Evolutionary conservation across 2,113 vertebrate species (phyloP).

Genomic region (Phrynosoma blainvillii): DNA sequence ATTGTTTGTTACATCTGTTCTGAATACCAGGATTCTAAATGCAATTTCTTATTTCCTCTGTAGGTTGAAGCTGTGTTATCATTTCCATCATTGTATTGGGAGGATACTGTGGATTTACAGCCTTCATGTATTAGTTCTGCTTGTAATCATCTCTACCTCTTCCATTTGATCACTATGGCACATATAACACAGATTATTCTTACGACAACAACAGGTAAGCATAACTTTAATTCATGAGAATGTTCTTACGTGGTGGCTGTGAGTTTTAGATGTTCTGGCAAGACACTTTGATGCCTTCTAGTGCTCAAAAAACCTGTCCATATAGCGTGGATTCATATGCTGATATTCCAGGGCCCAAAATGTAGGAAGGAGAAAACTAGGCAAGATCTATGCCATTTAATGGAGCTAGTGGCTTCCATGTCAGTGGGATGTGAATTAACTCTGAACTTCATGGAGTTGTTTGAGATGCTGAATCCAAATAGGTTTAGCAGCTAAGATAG

Average conservation of each 20-base stretch:
- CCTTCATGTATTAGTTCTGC: slow-evolving; percentile 91
- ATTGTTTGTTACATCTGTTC: neutral
- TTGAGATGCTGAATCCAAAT: too few relatives aligned
- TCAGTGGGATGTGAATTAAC: too few relatives aligned
- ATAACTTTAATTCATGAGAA: neutral
- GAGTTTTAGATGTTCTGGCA: neutral
- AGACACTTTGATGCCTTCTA: neutral
- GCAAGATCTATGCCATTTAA: too few relatives aligned
- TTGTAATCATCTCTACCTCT: slow-evolving; percentile 93
- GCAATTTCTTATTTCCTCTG: slow-evolving; percentile 39
- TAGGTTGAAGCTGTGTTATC: slow-evolving; percentile 92
- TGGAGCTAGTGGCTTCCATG: too few relatives aligned
- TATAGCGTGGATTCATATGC: neutral
- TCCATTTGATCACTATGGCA: slow-evolving; percentile 94
- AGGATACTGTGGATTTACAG: slow-evolving; percentile 89
- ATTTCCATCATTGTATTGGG: slow-evolving; percentile 92
- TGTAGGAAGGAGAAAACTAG: neutral
- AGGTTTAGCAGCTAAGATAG: too few relatives aligned
- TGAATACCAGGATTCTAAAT: slow-evolving; percentile 6
- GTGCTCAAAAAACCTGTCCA: neutral
- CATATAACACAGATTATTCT: slow-evolving; percentile 91
- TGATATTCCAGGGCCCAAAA: neutral
- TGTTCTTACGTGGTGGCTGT: slow-evolving; percentile 5
- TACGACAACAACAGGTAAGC: slow-evolving; percentile 78
- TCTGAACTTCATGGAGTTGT: too few relatives aligned